Percentiles rank a stretch among this genome's conserved stretches.
Evolutionary conservation across 1,140 invertebrate genomes (phyloP).

Genomic region (Magallana ariakensis): DNA sequence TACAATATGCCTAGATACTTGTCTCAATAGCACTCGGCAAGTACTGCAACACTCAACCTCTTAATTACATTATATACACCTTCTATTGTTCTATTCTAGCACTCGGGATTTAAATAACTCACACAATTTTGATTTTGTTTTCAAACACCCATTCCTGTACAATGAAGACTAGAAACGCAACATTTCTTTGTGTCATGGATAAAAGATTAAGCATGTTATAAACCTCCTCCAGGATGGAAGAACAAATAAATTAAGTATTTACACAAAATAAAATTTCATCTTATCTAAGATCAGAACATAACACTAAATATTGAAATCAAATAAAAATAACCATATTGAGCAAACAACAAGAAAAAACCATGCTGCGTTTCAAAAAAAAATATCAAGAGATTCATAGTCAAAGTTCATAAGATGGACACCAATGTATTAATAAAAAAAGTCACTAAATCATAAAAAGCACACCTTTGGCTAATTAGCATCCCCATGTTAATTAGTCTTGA

Average conservation of each 20-base stretch:
- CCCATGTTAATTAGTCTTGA: constrained; percentile 9
- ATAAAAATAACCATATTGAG: constrained; percentile 33
- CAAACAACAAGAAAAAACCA: constrained; percentile 30
- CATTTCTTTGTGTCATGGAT: constrained; percentile 21
- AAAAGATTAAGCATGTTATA: background rate
- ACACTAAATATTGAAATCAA: background rate
- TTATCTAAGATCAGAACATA: constrained; percentile 6
- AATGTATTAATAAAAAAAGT: constrained; percentile 8
- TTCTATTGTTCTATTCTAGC: constrained; percentile 20
- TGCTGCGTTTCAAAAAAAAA: constrained; percentile 19
- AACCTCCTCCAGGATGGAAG: background rate
- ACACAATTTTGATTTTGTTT: constrained; percentile 20
- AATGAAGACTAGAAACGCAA: constrained; percentile 39
- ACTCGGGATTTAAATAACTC: constrained; percentile 29
- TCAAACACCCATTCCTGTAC: background rate
- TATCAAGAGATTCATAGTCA: background rate
- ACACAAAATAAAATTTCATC: constrained; percentile 13
- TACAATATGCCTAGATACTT: constrained; percentile 13
- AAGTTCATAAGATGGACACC: background rate
- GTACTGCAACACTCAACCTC: background rate
- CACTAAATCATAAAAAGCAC: constrained; percentile 32
- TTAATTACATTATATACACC: background rate
- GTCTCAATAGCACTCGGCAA: constrained; percentile 5
- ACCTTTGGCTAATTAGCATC: constrained; percentile 38
- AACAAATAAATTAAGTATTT: constrained; percentile 45